Evolutionary conservation across 2,888 invertebrate species (phyloP).

Genomic region (Auanema freiburgensis): DNA sequence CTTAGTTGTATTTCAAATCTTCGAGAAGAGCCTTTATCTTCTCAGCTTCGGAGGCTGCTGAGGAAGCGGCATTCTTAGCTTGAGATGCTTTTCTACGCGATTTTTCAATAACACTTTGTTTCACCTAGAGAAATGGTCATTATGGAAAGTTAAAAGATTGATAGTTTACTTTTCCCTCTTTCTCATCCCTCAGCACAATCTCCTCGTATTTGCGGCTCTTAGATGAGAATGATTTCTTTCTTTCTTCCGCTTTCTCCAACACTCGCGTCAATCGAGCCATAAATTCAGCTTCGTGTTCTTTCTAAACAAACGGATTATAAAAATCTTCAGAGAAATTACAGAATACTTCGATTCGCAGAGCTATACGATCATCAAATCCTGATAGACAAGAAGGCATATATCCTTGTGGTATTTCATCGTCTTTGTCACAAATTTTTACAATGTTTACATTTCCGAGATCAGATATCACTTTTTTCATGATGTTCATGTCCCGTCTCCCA

Average conservation of each 20-base stretch:
- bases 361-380: constrained; percentile 11
- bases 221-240: not conserved
- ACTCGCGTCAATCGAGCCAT: constrained; percentile 8
- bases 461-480: constrained; percentile 5
- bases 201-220: constrained; percentile 15
- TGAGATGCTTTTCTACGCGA: constrained; percentile 28
- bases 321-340: not conserved
- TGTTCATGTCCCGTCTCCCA: not conserved
- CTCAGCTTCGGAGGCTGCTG: constrained; percentile 28
- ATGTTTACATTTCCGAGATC: constrained; percentile 4
- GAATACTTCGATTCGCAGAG: constrained; percentile 18
- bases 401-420: not conserved
- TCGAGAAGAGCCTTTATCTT: constrained; percentile 26
- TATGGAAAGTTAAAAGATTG: too few species aligned
- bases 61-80: constrained; percentile 26
- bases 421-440: not conserved
- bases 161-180: constrained; percentile 11
- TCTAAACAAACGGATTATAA: not conserved
- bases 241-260: constrained; percentile 9
- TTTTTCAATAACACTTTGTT: constrained; percentile 24
- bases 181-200: constrained; percentile 3
- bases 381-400: constrained; percentile 14
- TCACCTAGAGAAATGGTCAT: constrained; percentile 13
- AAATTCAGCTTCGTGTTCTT: constrained; percentile 9
- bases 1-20: constrained; percentile 12